Evolutionary conservation across 2,888 invertebrate species (phyloP).

Genomic region (Cryptocephalus primarius): DNA sequence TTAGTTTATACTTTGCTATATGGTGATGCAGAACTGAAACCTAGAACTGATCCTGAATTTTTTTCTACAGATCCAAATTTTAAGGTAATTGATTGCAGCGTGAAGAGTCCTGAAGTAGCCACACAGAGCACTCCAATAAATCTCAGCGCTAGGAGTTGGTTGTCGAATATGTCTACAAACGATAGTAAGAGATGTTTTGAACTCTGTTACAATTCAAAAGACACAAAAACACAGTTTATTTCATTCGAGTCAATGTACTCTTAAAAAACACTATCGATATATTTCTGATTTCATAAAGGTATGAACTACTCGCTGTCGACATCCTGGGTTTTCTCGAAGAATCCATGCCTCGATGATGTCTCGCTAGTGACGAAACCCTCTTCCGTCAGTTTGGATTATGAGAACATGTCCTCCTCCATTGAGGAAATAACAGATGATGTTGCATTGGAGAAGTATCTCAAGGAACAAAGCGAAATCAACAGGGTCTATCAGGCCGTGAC

Average conservation of each 20-base stretch:
- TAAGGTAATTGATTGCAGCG: slow-evolving; percentile 15
- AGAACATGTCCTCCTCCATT: slow-evolving; percentile 13
- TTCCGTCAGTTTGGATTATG: slow-evolving; percentile 5
- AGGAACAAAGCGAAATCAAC: slow-evolving; percentile 31
- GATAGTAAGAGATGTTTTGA: slow-evolving; percentile 23
- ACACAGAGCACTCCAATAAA: slow-evolving; percentile 27
- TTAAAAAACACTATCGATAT: too few species aligned
- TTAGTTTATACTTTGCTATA: too few species aligned
- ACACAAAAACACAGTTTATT: neutral
- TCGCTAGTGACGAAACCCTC: slow-evolving; percentile 1
- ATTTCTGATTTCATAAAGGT: slow-evolving; percentile 14
- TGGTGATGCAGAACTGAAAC: neutral
- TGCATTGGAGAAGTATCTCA: slow-evolving; percentile 39
- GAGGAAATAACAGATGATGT: slow-evolving; percentile 42
- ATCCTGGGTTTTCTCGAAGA: slow-evolving; percentile 33
- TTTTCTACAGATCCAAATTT: slow-evolving; percentile 22
- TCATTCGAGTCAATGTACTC: neutral
- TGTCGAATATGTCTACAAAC: slow-evolving; percentile 27
- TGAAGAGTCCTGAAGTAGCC: slow-evolving; percentile 4
- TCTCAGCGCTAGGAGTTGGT: slow-evolving; percentile 33
- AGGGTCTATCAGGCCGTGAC: slow-evolving; percentile 23
- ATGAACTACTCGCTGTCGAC: slow-evolving; percentile 25
- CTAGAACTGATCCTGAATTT: neutral
- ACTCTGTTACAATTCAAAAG: neutral
- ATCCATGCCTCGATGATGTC: slow-evolving; percentile 18